Base-by-base conservation (phyloP, 2,113 vertebrate species). In the Ibidorhyncha struthersii region DNA sequence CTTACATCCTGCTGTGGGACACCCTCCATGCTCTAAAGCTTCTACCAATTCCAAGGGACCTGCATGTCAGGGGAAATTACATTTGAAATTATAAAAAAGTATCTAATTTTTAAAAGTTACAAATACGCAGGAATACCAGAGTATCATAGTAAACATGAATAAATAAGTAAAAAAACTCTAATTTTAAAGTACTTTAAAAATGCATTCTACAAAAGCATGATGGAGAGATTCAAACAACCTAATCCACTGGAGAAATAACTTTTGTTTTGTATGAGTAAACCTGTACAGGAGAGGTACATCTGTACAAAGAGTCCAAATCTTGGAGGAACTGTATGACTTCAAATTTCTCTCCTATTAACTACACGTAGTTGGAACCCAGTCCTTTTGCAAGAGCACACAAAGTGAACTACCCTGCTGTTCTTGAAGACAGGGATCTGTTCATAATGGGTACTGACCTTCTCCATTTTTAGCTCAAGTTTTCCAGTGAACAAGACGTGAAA, bases 1-100 rank as follows among this genome's bases (percentile, higher is more conserved):
- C 95, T 98, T 98, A 96, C 99, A 99, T 69, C 99, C 99, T 43
- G 98, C 98, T 43, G 98, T 99, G 62, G 98, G 98, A 96, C 99
- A 99, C 16, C 98, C 98, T 50, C 98, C 96, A 45, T 98, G 98
- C 90, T 98, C 99, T 71, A 98, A 98, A 63, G 97, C 96, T 95
- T 99, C 98, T 95, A 98, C 98, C 95, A 99, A 70, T 69, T 99
- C 99, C 96, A 98, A 94, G 12, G 98, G 97, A 96, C 97, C 99
- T 99, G 95, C 30, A 72, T 34, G 12, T 50, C 87, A 93, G 69
- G 50, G 47, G 63, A 88, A 85, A 94, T 92, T 30, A 91, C 11
- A 53, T 9, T 21, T 7, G 8, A 91, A 23, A 71, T 67, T 12
- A 7, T 32, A 69, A 87, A 81, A 65, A 55, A 18, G 4, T 15